Percentiles rank a stretch among this genome's conserved stretches.
phyloP scores from a whole-genome alignment of 2,888 invertebrate genomes.

The Orchesella flavescens region DNA sequence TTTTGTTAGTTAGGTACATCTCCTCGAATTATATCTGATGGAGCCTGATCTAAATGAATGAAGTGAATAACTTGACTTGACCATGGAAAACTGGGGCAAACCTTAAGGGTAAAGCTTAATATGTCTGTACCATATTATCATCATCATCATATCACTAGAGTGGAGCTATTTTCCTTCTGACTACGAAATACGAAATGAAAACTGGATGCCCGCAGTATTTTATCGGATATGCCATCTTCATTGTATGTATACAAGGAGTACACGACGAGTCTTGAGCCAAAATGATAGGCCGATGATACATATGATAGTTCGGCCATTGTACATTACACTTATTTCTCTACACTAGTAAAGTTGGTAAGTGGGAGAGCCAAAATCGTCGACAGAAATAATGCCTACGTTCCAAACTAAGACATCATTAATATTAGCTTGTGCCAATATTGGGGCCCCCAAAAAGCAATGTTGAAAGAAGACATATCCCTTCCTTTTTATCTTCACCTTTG shows the following conservation, averaged over 20 bases:
- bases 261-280: neutral
- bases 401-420: constrained; percentile 23
- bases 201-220: neutral
- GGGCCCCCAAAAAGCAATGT: neutral
- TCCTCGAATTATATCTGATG: too few species aligned
- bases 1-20: too few species aligned
- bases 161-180: neutral
- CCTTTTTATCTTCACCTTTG: constrained; percentile 36
- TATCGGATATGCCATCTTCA: constrained; percentile 12
- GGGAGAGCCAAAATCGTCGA: constrained; percentile 19
- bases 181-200: too few species aligned
- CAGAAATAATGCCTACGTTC: constrained; percentile 19
- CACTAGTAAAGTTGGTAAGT: neutral
- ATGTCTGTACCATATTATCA: neutral
- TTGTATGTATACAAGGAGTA: neutral
- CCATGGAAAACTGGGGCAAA: constrained; percentile 5
- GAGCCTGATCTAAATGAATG: too few species aligned
- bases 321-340: neutral
- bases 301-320: too few species aligned
- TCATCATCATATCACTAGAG: neutral
- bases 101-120: neutral
- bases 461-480: neutral
- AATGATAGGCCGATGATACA: too few species aligned
- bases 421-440: constrained; percentile 43
- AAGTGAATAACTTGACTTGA: neutral